Base-by-base conservation (phyloP, 2,113 vertebrate species). In the Ammodytes dubius region DNA sequence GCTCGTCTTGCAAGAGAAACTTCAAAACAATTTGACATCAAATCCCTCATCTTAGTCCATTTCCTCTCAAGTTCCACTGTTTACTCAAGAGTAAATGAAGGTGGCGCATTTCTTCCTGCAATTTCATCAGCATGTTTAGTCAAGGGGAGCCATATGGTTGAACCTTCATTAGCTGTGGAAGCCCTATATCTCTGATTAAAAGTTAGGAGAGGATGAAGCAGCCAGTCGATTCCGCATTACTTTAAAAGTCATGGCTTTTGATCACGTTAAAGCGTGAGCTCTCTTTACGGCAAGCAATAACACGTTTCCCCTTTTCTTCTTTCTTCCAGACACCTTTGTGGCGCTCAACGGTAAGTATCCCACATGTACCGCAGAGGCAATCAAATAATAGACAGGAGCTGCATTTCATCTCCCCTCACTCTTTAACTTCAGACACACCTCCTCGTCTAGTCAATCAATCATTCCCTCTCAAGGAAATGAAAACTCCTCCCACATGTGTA, bases 311-410 rank as follows among this genome's bases (percentile, higher is more conserved):
- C 61, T 96, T 78, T 74, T 85, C 66, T 85, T 76, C 81, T 87
- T 27, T 75, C 67, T 91, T 97, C 86, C 95, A 98, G 97, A 98
- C 96, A 96, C 97, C 92, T 98, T 99, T 91, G 97, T 99, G 97
- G 97, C 97, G 45, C 94, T 98, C 94, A 99, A 99, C 93, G 97
- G 97, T 99, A 96, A 98, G 97, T 94, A 88, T 81, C 43, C 82
- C 52, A 45, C 81, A 64, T 83, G 19, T 37, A 75, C 74, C 15
- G 59, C 74, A 79, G 49, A 70, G 40, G 58, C 88, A 89, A 88
- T 90, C 72, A 77, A 76, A 88, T 79, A 74, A 82, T 77, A 81
- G 67, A 61, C 57, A 79, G 64, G 43, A 46, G 68, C 77, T 68
- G 65, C 85, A 90, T 90, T 86, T 84, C 87, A 82, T 91, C 77